These are phyloP conservation scores for Siphamia tubifer DNA, from an alignment of 2,113 vertebrate species.

Conservation along the genomic window DNA sequence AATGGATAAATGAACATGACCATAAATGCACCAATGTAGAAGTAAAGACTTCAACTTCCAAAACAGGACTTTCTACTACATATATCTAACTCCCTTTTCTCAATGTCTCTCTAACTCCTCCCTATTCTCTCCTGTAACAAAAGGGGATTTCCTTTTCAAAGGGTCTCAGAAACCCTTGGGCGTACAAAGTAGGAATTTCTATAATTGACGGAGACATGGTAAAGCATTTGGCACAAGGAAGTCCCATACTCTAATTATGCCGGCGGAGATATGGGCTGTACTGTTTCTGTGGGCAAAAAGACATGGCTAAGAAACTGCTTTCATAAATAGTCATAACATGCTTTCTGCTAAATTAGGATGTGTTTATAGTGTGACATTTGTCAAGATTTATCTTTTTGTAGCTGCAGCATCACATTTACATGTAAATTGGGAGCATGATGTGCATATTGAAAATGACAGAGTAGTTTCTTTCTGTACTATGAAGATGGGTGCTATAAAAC, in stretches of 20 bases:
- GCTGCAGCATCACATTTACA: conserved; percentile 33
- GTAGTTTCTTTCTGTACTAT: conserved; percentile 4
- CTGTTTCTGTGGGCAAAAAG: conserved; percentile 16
- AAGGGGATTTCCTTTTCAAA: conserved; percentile 47
- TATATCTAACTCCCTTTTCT: neutral
- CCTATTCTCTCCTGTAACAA: conserved; percentile 13
- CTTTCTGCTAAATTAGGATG: conserved; percentile 13
- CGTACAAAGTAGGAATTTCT: conserved; percentile 36
- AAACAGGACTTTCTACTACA: neutral
- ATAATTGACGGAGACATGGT: conserved; percentile 40
- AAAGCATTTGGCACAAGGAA: conserved; percentile 42
- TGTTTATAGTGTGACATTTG: conserved; percentile 38
- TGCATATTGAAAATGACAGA: conserved; percentile 30
- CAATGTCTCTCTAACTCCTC: neutral
- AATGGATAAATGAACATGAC: conserved; percentile 30
- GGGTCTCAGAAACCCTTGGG: conserved; percentile 38
- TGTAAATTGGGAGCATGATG: conserved; percentile 43
- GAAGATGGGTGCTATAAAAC: conserved; percentile 10
- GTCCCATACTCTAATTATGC: conserved; percentile 31
- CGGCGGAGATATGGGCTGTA: conserved; percentile 20
- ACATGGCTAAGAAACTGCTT: neutral
- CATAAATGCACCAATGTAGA: conserved; percentile 19
- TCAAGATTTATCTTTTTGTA: conserved; percentile 29
- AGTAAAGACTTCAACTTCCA: conserved; percentile 15
- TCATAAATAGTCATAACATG: conserved; percentile 32